Conservation (phyloP, 2,797 vertebrate genomes). For the Oceanodroma leucorhoa region DNA sequence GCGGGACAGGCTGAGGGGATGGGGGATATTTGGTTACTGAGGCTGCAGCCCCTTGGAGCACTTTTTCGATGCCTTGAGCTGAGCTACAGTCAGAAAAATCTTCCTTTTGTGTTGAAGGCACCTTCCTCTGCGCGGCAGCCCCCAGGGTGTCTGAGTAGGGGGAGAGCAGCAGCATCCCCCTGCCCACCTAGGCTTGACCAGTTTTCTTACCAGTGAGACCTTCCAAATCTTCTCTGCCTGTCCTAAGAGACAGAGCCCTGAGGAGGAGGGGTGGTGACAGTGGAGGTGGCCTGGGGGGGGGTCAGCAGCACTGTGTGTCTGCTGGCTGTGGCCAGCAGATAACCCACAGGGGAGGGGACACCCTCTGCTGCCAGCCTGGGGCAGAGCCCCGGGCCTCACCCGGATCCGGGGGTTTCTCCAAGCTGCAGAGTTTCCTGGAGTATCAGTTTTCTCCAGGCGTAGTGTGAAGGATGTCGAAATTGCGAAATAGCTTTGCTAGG, state of each 20-base stretch:
- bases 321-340: neutral
- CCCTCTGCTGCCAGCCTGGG: neutral
- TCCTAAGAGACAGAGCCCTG: no score
- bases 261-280: neutral
- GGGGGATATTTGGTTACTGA: neutral
- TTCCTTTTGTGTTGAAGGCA: neutral
- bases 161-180: neutral
- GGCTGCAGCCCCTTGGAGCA: rapidly evolving
- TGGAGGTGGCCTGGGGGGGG: neutral
- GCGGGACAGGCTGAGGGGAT: no score
- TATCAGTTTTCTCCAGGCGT: neutral
- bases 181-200: no score
- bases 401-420: neutral
- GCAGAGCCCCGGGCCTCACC: neutral
- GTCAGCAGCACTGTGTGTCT: neutral
- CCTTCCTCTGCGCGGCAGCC: neutral
- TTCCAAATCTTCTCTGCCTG: neutral
- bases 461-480: neutral
- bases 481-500: neutral
- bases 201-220: neutral
- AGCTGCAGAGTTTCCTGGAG: neutral
- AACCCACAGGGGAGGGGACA: neutral
- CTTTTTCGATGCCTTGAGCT: neutral
- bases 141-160: neutral
- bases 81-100: neutral